Conservation (phyloP, 2,797 vertebrate species). For the Poecilia wingei region DNA sequence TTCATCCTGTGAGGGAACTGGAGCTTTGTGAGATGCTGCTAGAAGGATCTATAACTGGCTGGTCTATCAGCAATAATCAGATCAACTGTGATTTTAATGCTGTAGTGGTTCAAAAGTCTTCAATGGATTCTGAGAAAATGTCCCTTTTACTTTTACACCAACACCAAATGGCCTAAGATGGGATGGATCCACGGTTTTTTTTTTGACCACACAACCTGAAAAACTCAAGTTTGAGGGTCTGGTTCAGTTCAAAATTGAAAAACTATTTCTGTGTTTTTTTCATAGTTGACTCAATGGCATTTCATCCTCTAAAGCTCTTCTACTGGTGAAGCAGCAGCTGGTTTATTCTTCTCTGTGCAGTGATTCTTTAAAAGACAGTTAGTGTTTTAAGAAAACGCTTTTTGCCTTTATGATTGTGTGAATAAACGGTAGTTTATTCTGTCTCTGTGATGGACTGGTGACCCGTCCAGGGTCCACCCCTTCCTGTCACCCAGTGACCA, state of each 20-base stretch:
- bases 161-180: neutral
- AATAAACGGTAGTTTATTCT: neutral
- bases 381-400: neutral
- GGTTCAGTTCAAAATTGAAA: neutral
- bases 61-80: neutral
- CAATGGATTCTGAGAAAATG: neutral
- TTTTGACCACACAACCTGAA: neutral
- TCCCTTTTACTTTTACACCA: neutral
- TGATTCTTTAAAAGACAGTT: neutral
- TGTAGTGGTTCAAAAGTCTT: neutral
- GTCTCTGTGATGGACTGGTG: neutral
- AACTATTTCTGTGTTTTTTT: neutral
- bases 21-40: neutral
- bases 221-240: neutral
- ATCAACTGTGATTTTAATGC: neutral
- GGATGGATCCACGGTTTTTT: neutral
- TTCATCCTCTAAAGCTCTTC: neutral
- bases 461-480: neutral
- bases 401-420: neutral
- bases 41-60: neutral
- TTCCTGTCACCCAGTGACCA: neutral
- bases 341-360: neutral
- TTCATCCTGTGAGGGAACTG: neutral
- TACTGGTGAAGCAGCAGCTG: neutral
- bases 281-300: neutral